Evolutionary conservation across 1,140 invertebrate genomes (phyloP), one percentile per base, ranked within the genome.

Genomic region (Drosophila orosa): DNA sequence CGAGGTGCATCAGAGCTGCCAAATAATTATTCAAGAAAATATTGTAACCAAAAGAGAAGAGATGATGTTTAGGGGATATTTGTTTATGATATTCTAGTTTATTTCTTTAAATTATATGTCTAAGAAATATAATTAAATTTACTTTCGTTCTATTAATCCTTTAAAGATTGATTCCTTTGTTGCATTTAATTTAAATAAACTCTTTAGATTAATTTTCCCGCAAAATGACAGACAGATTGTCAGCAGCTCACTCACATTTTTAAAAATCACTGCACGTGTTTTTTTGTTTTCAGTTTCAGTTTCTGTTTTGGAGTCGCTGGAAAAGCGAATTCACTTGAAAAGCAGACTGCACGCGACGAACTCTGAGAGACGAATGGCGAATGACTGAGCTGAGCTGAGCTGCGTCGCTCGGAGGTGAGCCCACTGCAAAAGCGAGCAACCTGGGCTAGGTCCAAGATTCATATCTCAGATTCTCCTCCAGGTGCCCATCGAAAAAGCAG

Each of bases 281-380:
- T 29, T 29, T 54, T 45, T 45, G 13, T 45, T 9, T 52, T 22
- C 1, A 13, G 5, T 40, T 62, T 24, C 48, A 17, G 12, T 57
- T 39, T 31, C 10, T 29, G 39, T 8, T 22, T 37, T n/a, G 29
- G 68, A 58, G 67, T 74, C 33, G 35, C 55, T 40, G 60, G 55
- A 63, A 63, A 63, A 63, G 59, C 59, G 45, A 29, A 48, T 39
- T 19, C 40, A 77, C 56, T 50, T 8, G 29, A 40, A 79, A 27
- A 45, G 44, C 47, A 48, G 60, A 84, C 80, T 85, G 73, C 66
- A 84, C 67, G 68, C 68, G 56, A 50, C 77, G 35, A 80, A 42
- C 45, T 66, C 42, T 57, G 55, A 56, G 48, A 63, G 74, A 61
- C 82, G 83, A 85, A 82, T 85, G 80, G 58, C 50, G 50, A 52